These are phyloP conservation scores for Caenorhabditis drosophilae DNA, from an alignment of 2,888 invertebrate genomes.

Conservation along the genomic window DNA sequence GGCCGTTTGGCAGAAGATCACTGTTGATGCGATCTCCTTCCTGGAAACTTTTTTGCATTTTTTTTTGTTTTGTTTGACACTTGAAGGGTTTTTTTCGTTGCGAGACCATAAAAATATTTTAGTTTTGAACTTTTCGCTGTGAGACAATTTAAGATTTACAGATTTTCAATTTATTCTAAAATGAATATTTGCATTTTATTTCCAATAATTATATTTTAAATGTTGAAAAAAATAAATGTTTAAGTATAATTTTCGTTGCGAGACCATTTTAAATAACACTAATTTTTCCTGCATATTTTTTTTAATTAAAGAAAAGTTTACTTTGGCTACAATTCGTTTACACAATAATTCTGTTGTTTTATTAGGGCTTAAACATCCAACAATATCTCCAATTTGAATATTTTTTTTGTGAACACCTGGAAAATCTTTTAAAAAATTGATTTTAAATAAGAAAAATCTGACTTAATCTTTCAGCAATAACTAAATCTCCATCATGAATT, in stretches of 20 bases:
- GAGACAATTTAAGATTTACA: no score
- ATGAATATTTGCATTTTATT: no score
- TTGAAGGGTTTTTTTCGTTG: no score
- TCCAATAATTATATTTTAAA: no score
- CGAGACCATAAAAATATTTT: no score
- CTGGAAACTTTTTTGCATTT: conserved; percentile 31
- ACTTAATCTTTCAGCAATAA: conserved; percentile 59
- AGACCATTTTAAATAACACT: no score
- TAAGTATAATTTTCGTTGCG: no score
- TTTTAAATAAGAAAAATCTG: conserved; percentile 4
- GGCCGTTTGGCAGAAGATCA: conserved; percentile 36
- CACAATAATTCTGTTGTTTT: conserved; percentile 51
- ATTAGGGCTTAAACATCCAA: conserved; percentile 57
- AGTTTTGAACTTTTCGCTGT: no score
- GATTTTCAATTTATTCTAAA: no score
- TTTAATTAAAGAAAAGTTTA: conserved; percentile 12
- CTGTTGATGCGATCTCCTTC: conserved; percentile 34
- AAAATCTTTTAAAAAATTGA: background rate
- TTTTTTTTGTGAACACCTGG: conserved; percentile 19
- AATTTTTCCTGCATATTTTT: conserved; percentile 4
- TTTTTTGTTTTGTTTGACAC: no score
- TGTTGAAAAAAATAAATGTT: no score
- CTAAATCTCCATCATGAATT: conserved; percentile 62
- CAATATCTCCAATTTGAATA: conserved; percentile 54
- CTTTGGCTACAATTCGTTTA: conserved; percentile 52